Base-by-base conservation (phyloP, 2,113 vertebrate species). In the Corythornis vintsioides region DNA sequence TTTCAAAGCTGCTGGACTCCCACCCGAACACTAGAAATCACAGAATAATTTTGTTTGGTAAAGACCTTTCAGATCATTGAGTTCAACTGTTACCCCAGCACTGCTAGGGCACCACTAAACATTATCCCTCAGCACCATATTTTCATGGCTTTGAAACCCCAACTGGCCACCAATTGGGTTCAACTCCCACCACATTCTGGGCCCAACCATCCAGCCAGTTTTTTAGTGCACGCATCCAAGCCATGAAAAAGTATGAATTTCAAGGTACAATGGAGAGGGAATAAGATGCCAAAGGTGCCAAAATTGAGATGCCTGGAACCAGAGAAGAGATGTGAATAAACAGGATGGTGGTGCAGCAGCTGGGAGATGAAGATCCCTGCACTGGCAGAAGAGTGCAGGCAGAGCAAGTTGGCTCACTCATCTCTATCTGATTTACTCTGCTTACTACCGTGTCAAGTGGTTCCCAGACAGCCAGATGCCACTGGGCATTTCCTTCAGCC, bases 241-340 rank as follows among this genome's bases (percentile, higher is more conserved):
- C 31, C 56, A 33, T 12, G 18, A 57, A 31, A 31, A 57, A 19
- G 18, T 31, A 57, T 12, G 31, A 25, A 28, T 45, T 26, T 53
- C 55, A 66, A 17, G 10, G 11, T 28, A 35, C 33, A 42, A 59
- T 0, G 6, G 14, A 69, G 24, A 57, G 10, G 9, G 13, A 33
- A 12, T 29, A 73, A 65, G 60, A 72, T 3, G 19, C 26, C 15
- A 40, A 19, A 2, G 3, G 1, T 0, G 10, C 13, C 25, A 52
- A 60, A 56, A 72, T 0, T 18, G 53, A 71, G 40, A 64, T n/a
- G 53, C 76, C 17, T 56, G 19, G 15, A 71, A 67, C 1, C 16
- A 77, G 47, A 61, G 26, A 66, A 82, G 53, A 47, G 6, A 10
- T 5, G 6, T 18, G 22, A 92, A 83, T 45, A 64, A 25, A 69